These are phyloP conservation scores for Raja brachyura DNA, from an alignment of 2,113 vertebrate species.

Conservation along the genomic window DNA sequence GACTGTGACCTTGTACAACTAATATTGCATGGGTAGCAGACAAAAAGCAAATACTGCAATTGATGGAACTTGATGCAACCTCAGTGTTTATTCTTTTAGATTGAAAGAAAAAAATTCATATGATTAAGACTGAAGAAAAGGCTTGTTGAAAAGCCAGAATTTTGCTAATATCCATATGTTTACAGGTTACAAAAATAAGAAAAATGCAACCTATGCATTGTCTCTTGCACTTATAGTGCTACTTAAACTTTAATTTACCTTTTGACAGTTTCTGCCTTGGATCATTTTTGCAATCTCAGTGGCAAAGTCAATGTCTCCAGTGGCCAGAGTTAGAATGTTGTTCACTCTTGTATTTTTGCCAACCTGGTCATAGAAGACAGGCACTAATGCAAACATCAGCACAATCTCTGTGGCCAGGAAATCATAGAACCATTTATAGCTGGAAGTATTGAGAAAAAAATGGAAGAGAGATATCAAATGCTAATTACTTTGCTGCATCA, in stretches of 20 bases:
- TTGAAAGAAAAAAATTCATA: not conserved
- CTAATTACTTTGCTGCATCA: not conserved
- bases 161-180: not conserved
- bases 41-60: not conserved
- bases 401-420: conserved; percentile 10
- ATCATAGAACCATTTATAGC: not conserved
- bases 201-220: not conserved
- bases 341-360: not conserved
- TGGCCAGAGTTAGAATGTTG: not conserved
- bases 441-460: not conserved
- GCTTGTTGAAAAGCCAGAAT: not conserved
- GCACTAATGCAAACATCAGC: not conserved
- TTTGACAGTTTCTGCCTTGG: not conserved
- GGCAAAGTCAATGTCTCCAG: not conserved
- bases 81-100: not conserved
- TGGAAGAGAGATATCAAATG: not conserved
- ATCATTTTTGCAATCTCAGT: not conserved
- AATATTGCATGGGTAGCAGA: not conserved
- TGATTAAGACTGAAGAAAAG: not conserved
- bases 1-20: not conserved
- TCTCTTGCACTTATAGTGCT: not conserved
- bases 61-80: not conserved
- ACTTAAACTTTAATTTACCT: not conserved
- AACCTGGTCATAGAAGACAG: not conserved
- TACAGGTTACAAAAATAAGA: not conserved